Percentiles rank a stretch among this genome's conserved stretches.
Conservation (phyloP, 2,797 vertebrate species). For the Emys orbicularis region DNA sequence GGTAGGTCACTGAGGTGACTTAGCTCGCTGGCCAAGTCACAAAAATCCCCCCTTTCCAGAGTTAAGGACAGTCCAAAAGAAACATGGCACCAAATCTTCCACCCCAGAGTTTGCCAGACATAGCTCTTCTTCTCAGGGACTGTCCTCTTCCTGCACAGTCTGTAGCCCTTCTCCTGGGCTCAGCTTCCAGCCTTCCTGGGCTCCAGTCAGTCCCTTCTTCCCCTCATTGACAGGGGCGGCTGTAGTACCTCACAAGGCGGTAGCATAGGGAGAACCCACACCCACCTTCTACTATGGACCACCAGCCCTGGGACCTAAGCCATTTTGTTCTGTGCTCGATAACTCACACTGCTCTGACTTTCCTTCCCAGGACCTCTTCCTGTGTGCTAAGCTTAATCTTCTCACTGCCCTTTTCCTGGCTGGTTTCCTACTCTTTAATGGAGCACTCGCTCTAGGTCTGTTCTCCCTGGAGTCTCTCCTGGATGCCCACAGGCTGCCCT, state of each 20-base stretch:
- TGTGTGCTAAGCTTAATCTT: not conserved
- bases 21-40: not conserved
- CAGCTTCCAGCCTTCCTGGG: accelerated
- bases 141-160: not conserved
- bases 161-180: not conserved
- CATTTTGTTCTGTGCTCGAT: accelerated
- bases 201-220: accelerated
- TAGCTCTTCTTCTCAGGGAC: not conserved
- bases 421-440: not conserved
- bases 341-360: not conserved
- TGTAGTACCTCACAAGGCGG: not conserved
- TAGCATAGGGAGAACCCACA: not conserved
- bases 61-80: not conserved
- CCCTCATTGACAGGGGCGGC: not conserved
- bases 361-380: not conserved
- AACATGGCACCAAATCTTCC: not conserved
- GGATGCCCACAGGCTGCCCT: not conserved
- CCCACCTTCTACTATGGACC: not conserved
- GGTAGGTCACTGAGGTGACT: not conserved
- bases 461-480: not conserved
- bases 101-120: not conserved
- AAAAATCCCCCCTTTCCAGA: not conserved
- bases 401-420: not conserved
- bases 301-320: not conserved
- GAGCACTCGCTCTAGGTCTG: not conserved